Evolutionary conservation across 2,113 vertebrate genomes (phyloP).

Genomic region (Indicator maculatus): DNA sequence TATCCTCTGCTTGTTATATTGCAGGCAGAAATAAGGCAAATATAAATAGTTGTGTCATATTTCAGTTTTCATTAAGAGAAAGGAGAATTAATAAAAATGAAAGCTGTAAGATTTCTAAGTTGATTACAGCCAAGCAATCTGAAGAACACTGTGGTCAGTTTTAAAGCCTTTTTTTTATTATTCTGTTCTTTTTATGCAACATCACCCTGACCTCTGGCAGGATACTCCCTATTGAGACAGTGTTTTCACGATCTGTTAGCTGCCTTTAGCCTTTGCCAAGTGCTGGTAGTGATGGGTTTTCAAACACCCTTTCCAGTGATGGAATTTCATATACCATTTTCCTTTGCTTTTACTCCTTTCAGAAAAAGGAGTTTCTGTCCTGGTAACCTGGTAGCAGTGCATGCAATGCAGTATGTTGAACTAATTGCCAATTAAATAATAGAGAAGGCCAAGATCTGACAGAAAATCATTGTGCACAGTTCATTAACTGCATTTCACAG

Average conservation of each 20-base stretch:
- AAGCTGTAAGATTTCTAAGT: background rate
- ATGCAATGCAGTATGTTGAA: background rate
- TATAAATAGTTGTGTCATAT: background rate
- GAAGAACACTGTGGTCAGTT: background rate
- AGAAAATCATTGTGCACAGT: conserved; percentile 44
- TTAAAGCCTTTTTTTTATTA: background rate
- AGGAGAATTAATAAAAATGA: background rate
- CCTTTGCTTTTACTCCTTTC: conserved; percentile 6
- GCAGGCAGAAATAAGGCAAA: background rate
- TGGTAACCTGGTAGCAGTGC: conserved; percentile 12
- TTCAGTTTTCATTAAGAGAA: background rate
- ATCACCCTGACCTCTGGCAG: conserved; percentile 35
- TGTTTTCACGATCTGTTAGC: background rate
- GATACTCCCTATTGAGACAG: background rate
- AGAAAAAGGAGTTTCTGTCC: conserved; percentile 21
- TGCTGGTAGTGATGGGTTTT: background rate
- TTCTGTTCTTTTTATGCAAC: background rate
- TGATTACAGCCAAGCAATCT: background rate
- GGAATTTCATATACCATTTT: conserved; percentile 32
- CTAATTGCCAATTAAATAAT: conserved; percentile 61
- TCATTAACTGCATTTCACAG: conserved; percentile 57
- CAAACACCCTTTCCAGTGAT: background rate
- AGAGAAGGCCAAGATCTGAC: conserved; percentile 33
- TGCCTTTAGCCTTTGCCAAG: background rate
- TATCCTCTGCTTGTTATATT: background rate